phyloP scores from a whole-genome alignment of 2,113 vertebrate genomes.

The Phaethornis superciliosus region DNA sequence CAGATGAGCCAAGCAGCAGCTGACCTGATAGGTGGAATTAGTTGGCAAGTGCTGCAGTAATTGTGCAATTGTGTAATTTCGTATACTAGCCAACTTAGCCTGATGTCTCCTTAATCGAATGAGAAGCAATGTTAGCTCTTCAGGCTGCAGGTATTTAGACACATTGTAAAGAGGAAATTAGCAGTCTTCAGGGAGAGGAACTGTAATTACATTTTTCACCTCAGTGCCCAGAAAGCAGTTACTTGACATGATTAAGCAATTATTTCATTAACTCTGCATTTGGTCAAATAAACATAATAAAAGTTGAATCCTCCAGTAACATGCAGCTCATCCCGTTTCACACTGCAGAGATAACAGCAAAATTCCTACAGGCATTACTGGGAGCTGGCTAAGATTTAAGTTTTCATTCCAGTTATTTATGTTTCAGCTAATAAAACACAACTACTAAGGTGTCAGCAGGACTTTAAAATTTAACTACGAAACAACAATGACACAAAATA shows the following conservation, averaged over 20 bases:
- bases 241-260: slow-evolving; percentile 56
- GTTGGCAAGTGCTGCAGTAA: slow-evolving; percentile 91
- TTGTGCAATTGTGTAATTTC: slow-evolving; percentile 88
- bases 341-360: not conserved
- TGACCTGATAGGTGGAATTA: slow-evolving; percentile 91
- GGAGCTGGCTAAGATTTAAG: not conserved
- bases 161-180: slow-evolving; percentile 80
- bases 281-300: slow-evolving; percentile 42
- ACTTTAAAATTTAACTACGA: not conserved
- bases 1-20: slow-evolving; percentile 76
- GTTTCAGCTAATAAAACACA: not conserved
- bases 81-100: slow-evolving; percentile 92
- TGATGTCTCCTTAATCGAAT: slow-evolving; percentile 96
- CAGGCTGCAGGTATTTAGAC: slow-evolving; percentile 88
- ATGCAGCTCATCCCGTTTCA: not conserved
- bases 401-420: not conserved
- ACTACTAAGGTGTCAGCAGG: not conserved
- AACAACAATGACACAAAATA: not conserved
- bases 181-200: slow-evolving; percentile 67
- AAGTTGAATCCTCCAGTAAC: slow-evolving; percentile 20
- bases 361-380: not conserved
- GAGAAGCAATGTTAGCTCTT: slow-evolving; percentile 97
- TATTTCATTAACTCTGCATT: slow-evolving; percentile 55
- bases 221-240: slow-evolving; percentile 60
- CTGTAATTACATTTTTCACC: slow-evolving; percentile 68